phyloP scores from a whole-genome alignment of 2,888 invertebrate genomes.

The Colletes collaris region DNA sequence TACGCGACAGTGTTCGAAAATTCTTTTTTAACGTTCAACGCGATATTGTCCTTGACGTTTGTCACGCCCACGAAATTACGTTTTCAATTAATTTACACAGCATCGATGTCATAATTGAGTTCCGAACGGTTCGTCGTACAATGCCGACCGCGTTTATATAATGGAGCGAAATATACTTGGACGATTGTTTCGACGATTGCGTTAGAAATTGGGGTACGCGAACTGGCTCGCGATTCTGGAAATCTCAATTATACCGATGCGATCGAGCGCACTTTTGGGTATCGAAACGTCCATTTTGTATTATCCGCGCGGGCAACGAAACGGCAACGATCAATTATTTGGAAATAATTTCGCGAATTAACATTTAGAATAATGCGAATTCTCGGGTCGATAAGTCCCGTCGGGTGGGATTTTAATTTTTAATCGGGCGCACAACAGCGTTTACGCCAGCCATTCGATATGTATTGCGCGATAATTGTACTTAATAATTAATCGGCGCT shows the following conservation, averaged over 20 bases:
- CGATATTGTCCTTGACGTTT: no score
- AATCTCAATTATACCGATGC: constrained; percentile 34
- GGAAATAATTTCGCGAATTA: constrained; percentile 40
- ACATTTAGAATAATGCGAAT: constrained; percentile 22
- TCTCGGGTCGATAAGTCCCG: constrained; percentile 32
- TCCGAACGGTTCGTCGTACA: no score
- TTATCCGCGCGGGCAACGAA: constrained; percentile 26
- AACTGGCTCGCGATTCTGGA: not conserved
- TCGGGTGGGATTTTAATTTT: constrained; percentile 32
- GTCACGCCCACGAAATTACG: no score
- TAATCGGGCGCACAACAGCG: constrained; percentile 32
- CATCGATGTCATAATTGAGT: no score
- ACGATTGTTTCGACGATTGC: not conserved
- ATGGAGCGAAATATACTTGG: no score
- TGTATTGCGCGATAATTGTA: constrained; percentile 27
- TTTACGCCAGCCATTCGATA: constrained; percentile 11
- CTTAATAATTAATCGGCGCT: constrained; percentile 17
- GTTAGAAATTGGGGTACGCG: constrained; percentile 22
- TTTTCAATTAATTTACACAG: no score
- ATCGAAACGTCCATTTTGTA: constrained; percentile 35
- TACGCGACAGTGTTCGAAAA: no score
- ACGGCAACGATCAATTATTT: constrained; percentile 40
- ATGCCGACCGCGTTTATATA: no score
- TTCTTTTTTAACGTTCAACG: no score
- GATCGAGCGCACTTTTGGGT: constrained; percentile 33